Base-by-base conservation (phyloP, 2,113 vertebrate species). In the Rhinogobius similis region DNA sequence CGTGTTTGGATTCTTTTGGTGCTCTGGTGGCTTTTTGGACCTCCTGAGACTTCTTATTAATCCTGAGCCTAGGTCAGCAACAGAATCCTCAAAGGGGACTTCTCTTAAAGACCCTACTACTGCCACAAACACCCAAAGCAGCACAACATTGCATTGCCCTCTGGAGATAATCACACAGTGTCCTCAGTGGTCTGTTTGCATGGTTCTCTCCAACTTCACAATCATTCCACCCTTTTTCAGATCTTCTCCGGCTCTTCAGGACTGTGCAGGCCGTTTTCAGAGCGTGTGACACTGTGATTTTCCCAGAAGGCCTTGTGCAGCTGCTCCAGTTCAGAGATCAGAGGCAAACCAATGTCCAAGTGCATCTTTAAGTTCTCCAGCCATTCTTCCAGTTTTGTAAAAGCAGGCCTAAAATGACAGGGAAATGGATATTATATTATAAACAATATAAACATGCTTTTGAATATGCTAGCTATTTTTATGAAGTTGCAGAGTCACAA, bases 321-420 rank as follows among this genome's bases (percentile, higher is more conserved):
- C 76, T 95, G 92, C 56, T 97, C 96, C 86, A 98, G 90, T 76
- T 98, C 96, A 0, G 95, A 93, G 75, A 95, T 93, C 72, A 98
- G 89, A 0, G 95, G 95, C 16, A 98, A 89, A 58, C 91, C 93
- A 43, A 96, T 93, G 27, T 96, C 94, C 92, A 98, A 83, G 89
- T 98, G 96, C 95, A 97, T 96, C 89, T 90, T 95, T 26, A 98
- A 94, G 61, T 94, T 94, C 81, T 97, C 94, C 83, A 98, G 88
- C 97, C 96, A 99, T 77, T 95, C 95, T 70, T 96, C 95, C 90
- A 99, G 92, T 89, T 95, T 97, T 66, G 91, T 58, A 66, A 99
- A 99, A 53, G 94, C 91, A 0, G 96, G 96, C 72, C 97, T 99
- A 77, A 16, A 0, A 81, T 4, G 39, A 65, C 66, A 38, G 71